phyloP scores from a whole-genome alignment of 2,797 vertebrate species.

The Melanogrammus aeglefinus region DNA sequence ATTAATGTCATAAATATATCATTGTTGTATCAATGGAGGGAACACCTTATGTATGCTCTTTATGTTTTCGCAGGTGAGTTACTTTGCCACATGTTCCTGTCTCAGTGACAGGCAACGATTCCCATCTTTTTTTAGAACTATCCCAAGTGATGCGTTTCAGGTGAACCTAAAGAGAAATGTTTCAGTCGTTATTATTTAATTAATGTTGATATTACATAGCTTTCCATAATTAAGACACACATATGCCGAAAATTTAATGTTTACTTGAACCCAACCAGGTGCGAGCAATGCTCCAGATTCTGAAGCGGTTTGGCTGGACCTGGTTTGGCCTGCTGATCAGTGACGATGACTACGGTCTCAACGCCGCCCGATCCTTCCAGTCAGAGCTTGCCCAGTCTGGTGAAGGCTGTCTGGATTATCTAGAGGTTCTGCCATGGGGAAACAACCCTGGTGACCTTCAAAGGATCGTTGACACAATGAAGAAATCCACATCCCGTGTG shows the following conservation, averaged over 20 bases:
- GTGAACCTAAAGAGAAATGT: constrained; percentile 26
- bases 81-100: constrained; percentile 66
- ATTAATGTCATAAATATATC: background rate
- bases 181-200: background rate
- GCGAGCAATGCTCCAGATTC: constrained; percentile 57
- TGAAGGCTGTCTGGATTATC: constrained; percentile 60
- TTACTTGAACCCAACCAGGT: constrained; percentile 27
- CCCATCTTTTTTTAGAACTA: constrained; percentile 68
- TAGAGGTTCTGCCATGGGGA: constrained; percentile 55
- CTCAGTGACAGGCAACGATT: constrained; percentile 53
- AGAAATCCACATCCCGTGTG: constrained; percentile 50
- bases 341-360: constrained; percentile 68
- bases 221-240: background rate
- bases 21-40: background rate
- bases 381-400: constrained; percentile 38
- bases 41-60: background rate
- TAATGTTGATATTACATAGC: too few relatives aligned
- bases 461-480: constrained; percentile 49
- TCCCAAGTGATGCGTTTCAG: constrained; percentile 73
- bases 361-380: constrained; percentile 59
- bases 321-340: constrained; percentile 69
- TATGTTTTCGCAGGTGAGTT: constrained; percentile 60
- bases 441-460: constrained; percentile 37
- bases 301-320: constrained; percentile 65
- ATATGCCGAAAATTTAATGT: background rate